Evolutionary conservation across 1,140 invertebrate genomes (phyloP).

Genomic region (Brachionus calyciflorus): DNA sequence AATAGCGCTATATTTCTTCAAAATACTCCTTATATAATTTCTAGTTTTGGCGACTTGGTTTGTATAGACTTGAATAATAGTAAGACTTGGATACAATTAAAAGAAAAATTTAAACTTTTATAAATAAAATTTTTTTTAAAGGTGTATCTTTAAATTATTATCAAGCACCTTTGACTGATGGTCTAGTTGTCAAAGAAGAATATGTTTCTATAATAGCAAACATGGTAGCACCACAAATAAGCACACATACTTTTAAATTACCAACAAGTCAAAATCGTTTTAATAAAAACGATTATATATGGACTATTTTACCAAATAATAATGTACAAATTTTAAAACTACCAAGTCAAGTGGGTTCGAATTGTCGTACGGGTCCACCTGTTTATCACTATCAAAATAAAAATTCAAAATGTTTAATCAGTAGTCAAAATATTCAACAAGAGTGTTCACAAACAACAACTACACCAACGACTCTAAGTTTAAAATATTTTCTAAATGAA

Average conservation of each 20-base stretch:
- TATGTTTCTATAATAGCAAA: background rate
- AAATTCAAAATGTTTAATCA: background rate
- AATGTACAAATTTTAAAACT: background rate
- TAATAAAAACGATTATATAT: conserved; percentile 3
- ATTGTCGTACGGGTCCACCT: background rate
- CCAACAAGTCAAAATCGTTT: background rate
- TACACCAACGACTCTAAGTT: background rate
- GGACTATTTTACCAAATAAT: background rate
- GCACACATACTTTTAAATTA: background rate
- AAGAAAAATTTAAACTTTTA: background rate
- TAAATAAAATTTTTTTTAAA: background rate
- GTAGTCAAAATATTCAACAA: background rate
- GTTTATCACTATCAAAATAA: conserved; percentile 27
- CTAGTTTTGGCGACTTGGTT: background rate
- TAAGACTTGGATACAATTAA: background rate
- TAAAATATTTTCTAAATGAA: conserved; percentile 7
- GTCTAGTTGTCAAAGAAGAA: background rate
- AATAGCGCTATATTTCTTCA: conserved; percentile 2
- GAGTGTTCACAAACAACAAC: background rate
- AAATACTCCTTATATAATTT: conserved; percentile 20
- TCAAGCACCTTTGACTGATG: background rate
- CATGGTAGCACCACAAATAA: background rate
- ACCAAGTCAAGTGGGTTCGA: conserved; percentile 14
- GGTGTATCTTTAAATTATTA: conserved; percentile 4
- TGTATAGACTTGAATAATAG: conserved; percentile 23